Base-by-base conservation (phyloP, 2,113 vertebrate species). In the Grus americana region DNA sequence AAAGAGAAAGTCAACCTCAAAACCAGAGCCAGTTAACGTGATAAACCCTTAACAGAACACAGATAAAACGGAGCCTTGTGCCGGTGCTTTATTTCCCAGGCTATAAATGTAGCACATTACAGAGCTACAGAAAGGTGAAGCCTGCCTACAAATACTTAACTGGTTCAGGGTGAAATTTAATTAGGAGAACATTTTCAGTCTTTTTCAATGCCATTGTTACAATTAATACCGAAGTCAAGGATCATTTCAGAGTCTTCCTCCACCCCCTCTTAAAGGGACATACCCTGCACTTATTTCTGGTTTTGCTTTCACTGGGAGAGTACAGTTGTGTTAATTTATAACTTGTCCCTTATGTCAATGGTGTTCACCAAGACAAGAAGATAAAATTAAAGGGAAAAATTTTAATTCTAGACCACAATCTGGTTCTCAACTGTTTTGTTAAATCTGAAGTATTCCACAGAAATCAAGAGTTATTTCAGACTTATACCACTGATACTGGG, bases 1-100 rank as follows among this genome's bases (percentile, higher is more conserved):
- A 98, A 98, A 98, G 98, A 98, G 98, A 98, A 98, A 98, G 98
- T 98, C 98, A 98, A 97, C 81, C 96, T 67, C 89, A 68, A 97
- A 96, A 78, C 80, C 89, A 92, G 79, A 97, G 96, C 83, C 93
- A 95, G 83, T 71, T 46, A 67, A 65, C n/a, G 18, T 40, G 32
- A 96, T 40, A 86, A 96, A 96, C 91, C 90, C 87, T 97, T 81
- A 95, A 44, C 68, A 90, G 49, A 74, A 96, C 5, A n/a, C 42
- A 71, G 46, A 93, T 92, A 75, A 97, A 93, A 80, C 24, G 8
- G 66, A 95, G 62, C 63, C 84, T 92, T 2, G 10, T 62, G 79
- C 63, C 50, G 3, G 84, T 59, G 63, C 38, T 96, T 92, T 68
- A 90, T 84, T 97, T 96, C 84, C 23, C 54, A 92, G 72, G 80